Base-by-base conservation (phyloP, 2,888 invertebrate species). In the Dryadula phaetusa region DNA sequence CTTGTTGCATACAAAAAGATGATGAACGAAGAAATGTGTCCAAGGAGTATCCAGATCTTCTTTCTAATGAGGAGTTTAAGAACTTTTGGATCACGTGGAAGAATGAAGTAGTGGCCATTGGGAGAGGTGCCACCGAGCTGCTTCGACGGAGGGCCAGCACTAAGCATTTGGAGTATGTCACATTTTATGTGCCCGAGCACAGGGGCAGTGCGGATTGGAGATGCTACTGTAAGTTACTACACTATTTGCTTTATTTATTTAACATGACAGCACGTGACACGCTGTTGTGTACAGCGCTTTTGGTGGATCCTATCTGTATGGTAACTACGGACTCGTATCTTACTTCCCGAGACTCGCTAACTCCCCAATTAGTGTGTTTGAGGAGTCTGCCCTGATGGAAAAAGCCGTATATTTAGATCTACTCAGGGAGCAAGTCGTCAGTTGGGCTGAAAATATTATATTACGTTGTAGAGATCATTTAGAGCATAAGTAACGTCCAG, bases 221-320 rank as follows among this genome's bases (percentile, higher is more conserved):
- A 34, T 54, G 18, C 34, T 54, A 54, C 28, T 34, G 54, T 54
- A 3, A 54, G 54, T n/a, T n/a, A n/a, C n/a, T n/a, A n/a, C n/a
- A n/a, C n/a, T n/a, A n/a, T n/a, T n/a, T n/a, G n/a, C n/a, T n/a
- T 34, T 54, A 34, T 14, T 6, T 14, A 14, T 20, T 47, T 25
- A 47, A 20, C 20, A 22, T 44, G 2, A 5, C 8, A 14, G 28
- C 6, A 28, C 3, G 6, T 4, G 28, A 6, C 3, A 28, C 3
- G 28, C 10, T 32, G 3, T 32, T 34, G 34, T 8, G 5, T 53
- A 10, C 14, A 20, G n/a, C n/a, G n/a, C n/a, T n/a, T 12, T 14
- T 47, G 1, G 22, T 22, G 40, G 4, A 12, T 3, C n/a, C 10
- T 1, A n/a, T 40, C 6, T 14, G 14, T 10, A 10, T 2, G 37